These are phyloP conservation scores for Lordiphosa fenestrarum DNA, from an alignment of 2,888 invertebrate genomes.

Conservation along the genomic window DNA sequence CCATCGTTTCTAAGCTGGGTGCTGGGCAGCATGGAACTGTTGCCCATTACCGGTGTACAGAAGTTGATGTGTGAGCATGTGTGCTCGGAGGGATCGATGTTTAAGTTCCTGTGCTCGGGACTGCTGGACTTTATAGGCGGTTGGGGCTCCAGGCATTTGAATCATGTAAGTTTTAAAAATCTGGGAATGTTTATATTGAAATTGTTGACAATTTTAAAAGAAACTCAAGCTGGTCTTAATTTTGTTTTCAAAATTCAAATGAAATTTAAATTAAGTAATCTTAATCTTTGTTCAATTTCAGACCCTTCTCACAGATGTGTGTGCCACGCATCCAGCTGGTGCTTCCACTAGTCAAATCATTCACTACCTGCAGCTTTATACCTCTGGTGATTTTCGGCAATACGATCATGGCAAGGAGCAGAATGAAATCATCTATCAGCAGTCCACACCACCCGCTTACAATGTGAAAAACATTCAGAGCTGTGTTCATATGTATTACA, in stretches of 20 bases:
- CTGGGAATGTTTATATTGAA: no score
- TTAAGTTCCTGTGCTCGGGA: slow-evolving; percentile 72
- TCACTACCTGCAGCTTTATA: slow-evolving; percentile 86
- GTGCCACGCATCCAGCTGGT: slow-evolving; percentile 86
- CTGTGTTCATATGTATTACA: slow-evolving; percentile 85
- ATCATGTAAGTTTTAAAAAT: slow-evolving; percentile 64
- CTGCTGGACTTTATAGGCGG: slow-evolving; percentile 75
- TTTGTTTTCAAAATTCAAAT: no score
- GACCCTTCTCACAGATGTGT: slow-evolving; percentile 85
- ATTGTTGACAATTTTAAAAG: no score
- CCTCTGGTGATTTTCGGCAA: slow-evolving; percentile 82
- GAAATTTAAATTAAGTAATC: no score
- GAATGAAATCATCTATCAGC: slow-evolving; percentile 83
- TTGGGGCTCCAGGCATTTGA: slow-evolving; percentile 76
- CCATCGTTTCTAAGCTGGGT: slow-evolving; percentile 72
- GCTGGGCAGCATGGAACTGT: slow-evolving; percentile 82
- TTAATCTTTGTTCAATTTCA: slow-evolving; percentile 67
- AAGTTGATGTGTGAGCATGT: slow-evolving; percentile 79
- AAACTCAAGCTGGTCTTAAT: no score
- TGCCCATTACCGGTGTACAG: slow-evolving; percentile 81
- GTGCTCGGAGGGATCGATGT: slow-evolving; percentile 82
- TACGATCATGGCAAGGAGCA: slow-evolving; percentile 82
- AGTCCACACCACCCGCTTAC: slow-evolving; percentile 83
- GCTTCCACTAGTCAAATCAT: slow-evolving; percentile 85
- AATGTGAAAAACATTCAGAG: slow-evolving; percentile 82